Percentiles rank a stretch among this genome's conserved stretches.
Evolutionary conservation across 2,797 vertebrate species (phyloP).

Genomic region (Hapalemur alaotrensis): DNA sequence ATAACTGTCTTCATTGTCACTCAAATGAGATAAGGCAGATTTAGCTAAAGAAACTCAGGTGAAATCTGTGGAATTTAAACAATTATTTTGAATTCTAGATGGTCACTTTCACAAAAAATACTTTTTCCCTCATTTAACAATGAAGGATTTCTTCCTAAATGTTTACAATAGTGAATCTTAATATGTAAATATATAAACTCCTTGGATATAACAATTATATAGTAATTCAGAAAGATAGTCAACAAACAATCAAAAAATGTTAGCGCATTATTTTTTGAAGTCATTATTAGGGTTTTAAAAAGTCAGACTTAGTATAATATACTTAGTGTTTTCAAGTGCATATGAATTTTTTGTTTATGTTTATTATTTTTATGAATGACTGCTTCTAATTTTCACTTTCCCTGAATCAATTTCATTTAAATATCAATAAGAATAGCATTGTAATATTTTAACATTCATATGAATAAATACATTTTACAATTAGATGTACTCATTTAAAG

Average conservation of each 20-base stretch:
- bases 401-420: constrained; percentile 7
- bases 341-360: background rate
- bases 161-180: background rate
- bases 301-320: background rate
- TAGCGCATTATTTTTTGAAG: background rate
- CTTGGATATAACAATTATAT: background rate
- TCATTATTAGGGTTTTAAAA: background rate
- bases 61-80: background rate
- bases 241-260: background rate
- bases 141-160: background rate
- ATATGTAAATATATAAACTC: background rate
- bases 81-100: background rate
- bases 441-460: constrained; percentile 21
- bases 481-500: background rate
- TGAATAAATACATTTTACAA: background rate
- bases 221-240: background rate
- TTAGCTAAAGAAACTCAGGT: background rate
- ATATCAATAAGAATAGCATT: background rate
- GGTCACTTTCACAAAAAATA: background rate
- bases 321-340: background rate
- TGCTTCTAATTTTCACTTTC: background rate
- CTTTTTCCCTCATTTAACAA: background rate
- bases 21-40: background rate
- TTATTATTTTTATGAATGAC: background rate
- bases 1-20: background rate